These are phyloP conservation scores for Mylabris phalerata DNA, from an alignment of 1,140 invertebrate species.

Conservation along the genomic window DNA sequence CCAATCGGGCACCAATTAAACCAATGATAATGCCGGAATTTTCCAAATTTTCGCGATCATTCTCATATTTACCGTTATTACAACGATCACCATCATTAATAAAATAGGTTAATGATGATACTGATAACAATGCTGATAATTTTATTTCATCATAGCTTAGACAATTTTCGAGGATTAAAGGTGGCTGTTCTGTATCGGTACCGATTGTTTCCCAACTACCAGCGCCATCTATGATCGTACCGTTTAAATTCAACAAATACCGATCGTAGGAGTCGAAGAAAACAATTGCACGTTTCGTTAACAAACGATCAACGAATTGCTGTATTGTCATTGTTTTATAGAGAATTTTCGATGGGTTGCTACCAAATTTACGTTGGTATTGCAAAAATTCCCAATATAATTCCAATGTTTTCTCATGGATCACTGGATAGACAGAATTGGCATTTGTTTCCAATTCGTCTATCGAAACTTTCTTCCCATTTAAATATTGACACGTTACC, in stretches of 20 bases:
- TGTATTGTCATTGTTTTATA: slow-evolving; percentile 51
- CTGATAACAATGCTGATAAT: slow-evolving; percentile 30
- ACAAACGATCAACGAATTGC: slow-evolving; percentile 49
- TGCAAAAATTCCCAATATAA: slow-evolving; percentile 43
- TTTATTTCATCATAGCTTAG: slow-evolving; percentile 34
- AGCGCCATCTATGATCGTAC: slow-evolving; percentile 34
- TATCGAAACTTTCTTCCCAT: slow-evolving; percentile 28
- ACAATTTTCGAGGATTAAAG: slow-evolving; percentile 32
- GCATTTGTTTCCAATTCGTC: slow-evolving; percentile 41
- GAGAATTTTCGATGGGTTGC: slow-evolving; percentile 45
- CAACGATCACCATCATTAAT: slow-evolving; percentile 29
- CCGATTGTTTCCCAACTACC: slow-evolving; percentile 45
- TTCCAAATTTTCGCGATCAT: slow-evolving; percentile 18
- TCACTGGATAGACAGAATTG: slow-evolving; percentile 45
- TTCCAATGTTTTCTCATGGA: slow-evolving; percentile 45
- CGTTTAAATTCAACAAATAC: slow-evolving; percentile 42
- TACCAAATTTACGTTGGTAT: slow-evolving; percentile 47
- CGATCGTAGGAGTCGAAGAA: slow-evolving; percentile 48
- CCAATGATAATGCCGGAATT: slow-evolving; percentile 36
- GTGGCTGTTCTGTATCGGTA: slow-evolving; percentile 41
- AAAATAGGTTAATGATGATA: slow-evolving; percentile 30
- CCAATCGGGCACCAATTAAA: slow-evolving; percentile 43
- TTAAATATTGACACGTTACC: slow-evolving; percentile 39
- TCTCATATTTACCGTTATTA: slow-evolving; percentile 21
- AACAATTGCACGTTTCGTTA: slow-evolving; percentile 49